Conservation (phyloP, 2,888 invertebrate species). For the Seira sanloemensis region DNA sequence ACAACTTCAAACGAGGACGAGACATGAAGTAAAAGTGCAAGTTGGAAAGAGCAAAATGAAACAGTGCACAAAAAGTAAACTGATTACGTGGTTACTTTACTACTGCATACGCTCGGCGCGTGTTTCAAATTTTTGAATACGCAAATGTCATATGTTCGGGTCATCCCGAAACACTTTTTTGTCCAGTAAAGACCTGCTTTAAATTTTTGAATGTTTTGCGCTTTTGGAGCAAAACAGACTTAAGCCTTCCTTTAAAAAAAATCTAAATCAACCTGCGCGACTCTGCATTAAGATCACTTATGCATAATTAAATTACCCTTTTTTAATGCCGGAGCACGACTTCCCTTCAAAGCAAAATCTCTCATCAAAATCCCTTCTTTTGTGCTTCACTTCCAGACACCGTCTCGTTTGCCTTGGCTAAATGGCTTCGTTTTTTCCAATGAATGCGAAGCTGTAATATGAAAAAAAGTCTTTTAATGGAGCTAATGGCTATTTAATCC, state of each 20-base stretch:
- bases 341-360: neutral
- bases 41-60: too few relatives aligned
- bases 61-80: neutral
- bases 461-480: neutral
- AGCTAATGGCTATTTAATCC: neutral
- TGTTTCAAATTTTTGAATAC: too few relatives aligned
- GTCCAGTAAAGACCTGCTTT: too few relatives aligned
- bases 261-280: too few relatives aligned
- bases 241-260: too few relatives aligned
- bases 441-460: neutral
- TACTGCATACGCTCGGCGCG: too few relatives aligned
- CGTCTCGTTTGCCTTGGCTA: neutral
- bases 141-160: too few relatives aligned
- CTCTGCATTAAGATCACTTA: neutral
- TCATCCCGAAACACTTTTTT: too few relatives aligned
- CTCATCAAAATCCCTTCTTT: neutral
- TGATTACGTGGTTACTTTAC: too few relatives aligned
- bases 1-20: neutral
- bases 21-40: neutral
- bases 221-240: too few relatives aligned
- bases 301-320: neutral
- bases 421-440: neutral
- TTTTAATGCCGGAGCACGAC: neutral
- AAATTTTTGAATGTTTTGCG: too few relatives aligned
- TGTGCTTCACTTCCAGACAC: neutral